Evolutionary conservation across 2,888 invertebrate species (phyloP).

Genomic region (Pomacea canaliculata): DNA sequence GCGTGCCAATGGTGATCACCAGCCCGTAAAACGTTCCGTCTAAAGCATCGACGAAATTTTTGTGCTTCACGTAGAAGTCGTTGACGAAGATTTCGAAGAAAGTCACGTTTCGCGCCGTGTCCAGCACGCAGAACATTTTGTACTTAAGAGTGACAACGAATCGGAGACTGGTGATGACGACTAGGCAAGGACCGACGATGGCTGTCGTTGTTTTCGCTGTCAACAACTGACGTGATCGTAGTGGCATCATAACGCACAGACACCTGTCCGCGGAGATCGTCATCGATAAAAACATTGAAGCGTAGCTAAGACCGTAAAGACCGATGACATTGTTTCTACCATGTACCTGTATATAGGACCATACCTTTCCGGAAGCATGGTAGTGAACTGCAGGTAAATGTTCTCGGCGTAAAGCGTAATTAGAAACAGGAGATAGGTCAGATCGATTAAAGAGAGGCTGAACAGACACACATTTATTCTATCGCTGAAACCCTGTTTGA

Average conservation of each 20-base stretch:
- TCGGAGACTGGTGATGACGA: background rate
- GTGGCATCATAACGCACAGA: constrained; percentile 13
- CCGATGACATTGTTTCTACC: constrained; percentile 17
- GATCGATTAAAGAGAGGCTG: background rate
- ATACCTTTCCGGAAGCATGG: background rate
- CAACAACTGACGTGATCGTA: background rate
- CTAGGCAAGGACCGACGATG: background rate
- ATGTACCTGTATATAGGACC: background rate
- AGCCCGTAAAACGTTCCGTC: constrained; percentile 11
- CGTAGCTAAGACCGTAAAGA: constrained; percentile 13
- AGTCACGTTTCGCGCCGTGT: background rate
- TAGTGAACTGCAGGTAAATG: background rate
- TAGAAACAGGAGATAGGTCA: background rate
- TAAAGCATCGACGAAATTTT: background rate
- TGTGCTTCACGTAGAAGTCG: background rate
- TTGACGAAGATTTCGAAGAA: constrained; percentile 5
- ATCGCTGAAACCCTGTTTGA: constrained; percentile 13
- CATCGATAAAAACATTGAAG: constrained; percentile 6
- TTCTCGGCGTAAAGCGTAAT: background rate
- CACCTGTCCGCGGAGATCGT: constrained; percentile 16
- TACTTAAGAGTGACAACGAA: constrained; percentile 17
- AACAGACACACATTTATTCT: constrained; percentile 9
- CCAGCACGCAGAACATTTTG: constrained; percentile 4
- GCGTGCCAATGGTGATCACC: background rate
- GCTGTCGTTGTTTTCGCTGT: background rate